phyloP scores from a whole-genome alignment of 2,797 vertebrate genomes.

The Sternotherus odoratus region DNA sequence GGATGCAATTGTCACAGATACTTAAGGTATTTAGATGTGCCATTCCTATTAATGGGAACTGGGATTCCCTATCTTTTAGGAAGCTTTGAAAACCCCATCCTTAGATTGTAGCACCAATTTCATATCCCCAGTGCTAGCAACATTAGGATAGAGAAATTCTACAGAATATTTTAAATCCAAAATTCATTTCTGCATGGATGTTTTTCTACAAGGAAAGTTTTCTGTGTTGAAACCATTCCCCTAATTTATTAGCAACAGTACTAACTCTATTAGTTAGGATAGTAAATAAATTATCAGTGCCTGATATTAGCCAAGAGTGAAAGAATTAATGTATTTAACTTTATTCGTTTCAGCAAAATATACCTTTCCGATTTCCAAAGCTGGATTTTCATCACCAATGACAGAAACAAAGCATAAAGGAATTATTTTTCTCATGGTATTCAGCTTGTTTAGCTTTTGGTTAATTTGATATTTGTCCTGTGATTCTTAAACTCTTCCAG shows the following conservation, averaged over 20 bases:
- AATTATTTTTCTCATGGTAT: neutral
- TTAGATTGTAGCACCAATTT: neutral
- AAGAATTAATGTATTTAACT: neutral
- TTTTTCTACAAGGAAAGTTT: neutral
- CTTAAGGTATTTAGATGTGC: neutral
- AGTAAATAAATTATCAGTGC: neutral
- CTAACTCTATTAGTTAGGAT: neutral
- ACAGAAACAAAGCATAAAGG: conserved; percentile 28
- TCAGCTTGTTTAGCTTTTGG: conserved; percentile 9
- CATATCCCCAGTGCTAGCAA: neutral
- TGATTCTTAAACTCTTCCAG: conserved; percentile 18
- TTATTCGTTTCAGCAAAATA: neutral
- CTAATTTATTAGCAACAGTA: neutral
- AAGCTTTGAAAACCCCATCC: neutral
- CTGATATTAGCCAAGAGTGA: neutral
- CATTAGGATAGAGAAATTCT: neutral
- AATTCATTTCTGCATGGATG: neutral
- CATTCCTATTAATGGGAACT: neutral
- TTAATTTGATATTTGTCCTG: conserved; percentile 8
- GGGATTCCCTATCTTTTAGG: neutral
- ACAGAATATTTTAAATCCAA: neutral
- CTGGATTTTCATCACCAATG: neutral
- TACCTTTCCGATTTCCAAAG: neutral
- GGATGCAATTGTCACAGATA: neutral
- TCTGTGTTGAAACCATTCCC: neutral